Evolutionary conservation across 2,797 vertebrate species (phyloP).

Genomic region (Gymnopithys bicolor): DNA sequence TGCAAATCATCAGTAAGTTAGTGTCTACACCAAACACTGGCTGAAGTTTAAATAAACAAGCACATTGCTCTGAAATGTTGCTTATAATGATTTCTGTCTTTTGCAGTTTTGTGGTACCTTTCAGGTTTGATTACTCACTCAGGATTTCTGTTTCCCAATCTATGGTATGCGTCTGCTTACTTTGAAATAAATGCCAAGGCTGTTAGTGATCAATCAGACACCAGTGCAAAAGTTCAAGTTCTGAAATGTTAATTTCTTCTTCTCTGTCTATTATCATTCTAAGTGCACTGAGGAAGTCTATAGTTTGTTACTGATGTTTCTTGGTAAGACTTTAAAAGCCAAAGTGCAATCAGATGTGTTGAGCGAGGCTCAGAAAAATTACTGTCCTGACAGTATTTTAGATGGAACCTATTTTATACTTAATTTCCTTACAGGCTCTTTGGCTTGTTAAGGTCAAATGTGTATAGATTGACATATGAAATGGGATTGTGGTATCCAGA

Average conservation of each 20-base stretch:
- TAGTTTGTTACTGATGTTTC: neutral
- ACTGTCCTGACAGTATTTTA: neutral
- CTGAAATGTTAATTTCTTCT: conserved; percentile 1
- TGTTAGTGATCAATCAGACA: neutral
- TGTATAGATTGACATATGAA: neutral
- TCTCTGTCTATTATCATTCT: neutral
- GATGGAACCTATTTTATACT: neutral
- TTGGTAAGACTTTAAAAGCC: neutral
- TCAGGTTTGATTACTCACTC: neutral
- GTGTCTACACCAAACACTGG: neutral
- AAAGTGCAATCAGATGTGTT: neutral
- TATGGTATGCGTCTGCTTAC: neutral
- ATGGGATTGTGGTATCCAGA: neutral
- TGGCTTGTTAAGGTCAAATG: neutral
- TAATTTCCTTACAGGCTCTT: neutral
- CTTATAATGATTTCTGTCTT: neutral
- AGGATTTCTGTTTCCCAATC: neutral
- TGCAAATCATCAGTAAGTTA: neutral
- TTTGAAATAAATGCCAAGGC: conserved; percentile 9
- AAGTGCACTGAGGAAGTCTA: neutral
- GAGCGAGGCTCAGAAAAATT: neutral
- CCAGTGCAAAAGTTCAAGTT: neutral
- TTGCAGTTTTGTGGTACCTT: neutral
- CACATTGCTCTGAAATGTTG: neutral
- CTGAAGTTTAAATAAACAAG: neutral